Base-by-base conservation (phyloP, 2,797 vertebrate species). In the Halcyon chelicuti region DNA sequence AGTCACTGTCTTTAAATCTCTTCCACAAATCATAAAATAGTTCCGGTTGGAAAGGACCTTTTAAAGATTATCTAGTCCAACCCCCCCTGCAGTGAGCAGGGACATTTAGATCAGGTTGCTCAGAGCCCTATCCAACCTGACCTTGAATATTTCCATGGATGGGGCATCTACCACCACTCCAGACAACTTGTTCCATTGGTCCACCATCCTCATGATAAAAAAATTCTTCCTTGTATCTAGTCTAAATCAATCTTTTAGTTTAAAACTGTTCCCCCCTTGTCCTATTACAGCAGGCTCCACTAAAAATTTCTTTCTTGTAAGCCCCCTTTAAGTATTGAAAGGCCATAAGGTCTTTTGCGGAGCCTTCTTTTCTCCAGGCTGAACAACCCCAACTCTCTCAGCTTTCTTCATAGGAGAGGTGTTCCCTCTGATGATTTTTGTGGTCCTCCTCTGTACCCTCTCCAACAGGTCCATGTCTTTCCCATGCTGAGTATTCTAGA, bases 281-380 rank as follows among this genome's bases (percentile, higher is more conserved):
- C 12, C 22, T 60, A 6, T 35, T 5, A 49, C 10, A 12, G 16
- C 26, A 40, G 37, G 18, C 18, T 18, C 37, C 18, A 28, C 17
- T 40, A 40, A 40, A 62, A 28, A 29, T 29, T 8, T 40, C 16
- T 29, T 63, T 40, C 39, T 42, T 31, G 14, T 9, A 63, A 29
- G 10, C 37, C 26, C 25, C 16, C 26, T 62, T 62, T 29, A 39
- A 63, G 28, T 31, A 40, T 12, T 25, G 29, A 63, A 42, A 42
- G 14, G 19, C 12, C 12, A 28, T 9, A 28, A 61, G 6, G 11
- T 46, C 26, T 75, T 7, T 52, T 31, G 8, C 0, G 0, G 4
- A 22, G n/a, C 15, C 18, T 44, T n/a, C 17, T 75, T 5, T 51
- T 37, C 46, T 47, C 17, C 26, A 29, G 51, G 51, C 26, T 52